Evolutionary conservation across 2,797 vertebrate species (phyloP).

Genomic region (Siniperca undulata): DNA sequence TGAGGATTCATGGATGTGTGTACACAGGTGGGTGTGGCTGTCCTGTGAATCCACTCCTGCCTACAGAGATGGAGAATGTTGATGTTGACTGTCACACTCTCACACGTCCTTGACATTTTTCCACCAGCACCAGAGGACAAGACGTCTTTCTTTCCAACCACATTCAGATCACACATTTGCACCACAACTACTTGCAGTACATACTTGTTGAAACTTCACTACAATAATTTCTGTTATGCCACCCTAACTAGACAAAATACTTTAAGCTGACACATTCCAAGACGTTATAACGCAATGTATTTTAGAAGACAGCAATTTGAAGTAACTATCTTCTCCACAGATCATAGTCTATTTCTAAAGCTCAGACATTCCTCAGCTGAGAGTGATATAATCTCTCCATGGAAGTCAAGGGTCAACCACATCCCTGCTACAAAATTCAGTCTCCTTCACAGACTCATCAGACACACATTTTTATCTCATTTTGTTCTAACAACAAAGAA

Average conservation of each 20-base stretch:
- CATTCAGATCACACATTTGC: conserved; percentile 39
- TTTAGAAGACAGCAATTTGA: conserved; percentile 29
- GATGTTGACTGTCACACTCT: conserved; percentile 86
- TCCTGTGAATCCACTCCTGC: conserved; percentile 59
- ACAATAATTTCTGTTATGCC: background rate
- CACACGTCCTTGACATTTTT: conserved; percentile 79
- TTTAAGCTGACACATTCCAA: conserved; percentile 11
- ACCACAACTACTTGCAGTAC: background rate
- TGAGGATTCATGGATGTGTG: conserved; percentile 43
- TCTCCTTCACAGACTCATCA: background rate
- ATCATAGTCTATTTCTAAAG: conserved; percentile 43
- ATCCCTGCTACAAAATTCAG: background rate
- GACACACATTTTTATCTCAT: background rate
- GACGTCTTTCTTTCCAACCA: conserved; percentile 62
- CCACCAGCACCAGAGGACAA: conserved; percentile 75
- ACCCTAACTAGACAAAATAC: conserved; percentile 21
- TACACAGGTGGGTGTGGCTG: conserved; percentile 66
- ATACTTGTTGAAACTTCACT: background rate
- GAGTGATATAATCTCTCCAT: conserved; percentile 25
- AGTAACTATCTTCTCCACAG: conserved; percentile 23
- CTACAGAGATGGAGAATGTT: conserved; percentile 81
- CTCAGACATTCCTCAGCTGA: conserved; percentile 57
- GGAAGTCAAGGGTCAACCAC: conserved; percentile 12
- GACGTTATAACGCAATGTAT: background rate
- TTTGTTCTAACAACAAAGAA: background rate